Evolutionary conservation across 2,113 vertebrate genomes (phyloP), one percentile per base, ranked within the genome.

Genomic region (Coptodon bakossiorum): DNA sequence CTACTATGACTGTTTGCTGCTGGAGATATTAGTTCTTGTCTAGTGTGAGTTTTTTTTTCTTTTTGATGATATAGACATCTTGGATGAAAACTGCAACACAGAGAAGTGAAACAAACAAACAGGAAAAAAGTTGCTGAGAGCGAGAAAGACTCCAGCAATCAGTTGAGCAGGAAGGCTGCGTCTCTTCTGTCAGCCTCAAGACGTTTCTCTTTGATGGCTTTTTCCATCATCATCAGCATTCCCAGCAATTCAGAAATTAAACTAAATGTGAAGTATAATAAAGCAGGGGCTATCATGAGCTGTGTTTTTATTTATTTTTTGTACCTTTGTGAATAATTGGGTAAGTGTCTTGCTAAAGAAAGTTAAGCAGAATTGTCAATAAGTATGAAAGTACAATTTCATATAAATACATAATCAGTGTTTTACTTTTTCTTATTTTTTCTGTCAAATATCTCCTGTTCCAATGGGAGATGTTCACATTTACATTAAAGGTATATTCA

Each of bases 11-110:
- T 84, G 85, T 88, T 92, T 90, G 82, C 88, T 12, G 52, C 40
- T 83, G 81, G 50, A 90, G 86, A 89, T 91, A 92, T 92, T 91
- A 90, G 61, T 82, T 87, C 86, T 90, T 56, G 83, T 36, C 86
- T 78, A 57, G 9, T 84, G 84, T 80, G 48, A 86, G 61, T 0
- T 45, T 43, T 43, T 24, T 38, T 29, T 27, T 61, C 6, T 9
- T 7, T 9, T 48, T 68, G 24, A 56, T 27, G 73, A 78, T 31
- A 87, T 3, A 82, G 73, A 90, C 78, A 29, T 54, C 79, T 79
- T 31, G 24, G 61, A 63, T 54, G 36, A 66, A 91, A 88, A 88
- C 45, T 29, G 78, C 83, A 24, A 36, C 36, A 63, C 12, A 16
- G 17, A 7, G 53, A 80, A 88, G 19, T 83, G 24, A 85, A 78